Base-by-base conservation (phyloP, 2,113 vertebrate species). In the Galeopterus variegatus region DNA sequence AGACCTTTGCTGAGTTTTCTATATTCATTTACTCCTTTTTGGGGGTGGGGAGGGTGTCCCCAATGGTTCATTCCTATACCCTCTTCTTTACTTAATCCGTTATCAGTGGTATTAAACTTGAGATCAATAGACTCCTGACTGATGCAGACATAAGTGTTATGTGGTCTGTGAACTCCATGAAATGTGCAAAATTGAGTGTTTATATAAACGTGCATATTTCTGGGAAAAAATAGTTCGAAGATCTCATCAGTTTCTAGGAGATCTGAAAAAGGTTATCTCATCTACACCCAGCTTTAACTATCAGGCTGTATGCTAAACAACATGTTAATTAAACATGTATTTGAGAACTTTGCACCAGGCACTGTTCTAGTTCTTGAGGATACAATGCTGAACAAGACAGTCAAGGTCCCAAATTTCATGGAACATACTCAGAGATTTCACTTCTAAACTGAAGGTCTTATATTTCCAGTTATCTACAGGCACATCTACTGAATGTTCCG, bases 281-380 rank as follows among this genome's bases (percentile, higher is more conserved):
- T 70, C 60, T 31, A 85, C 6, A 87, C 36, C 7, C 45, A 82
- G 18, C 60, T 96, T 69, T 85, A 73, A 58, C 36, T 90, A 8
- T 92, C 82, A 36, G 31, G 56, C 13, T 82, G 10, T 87, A 45
- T 90, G 23, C 31, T 73, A 76, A 87, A 90, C 31, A 65, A 28
- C 58, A 41, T 6, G 31, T 41, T 54, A 88, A 45, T 80, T 73
- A 73, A 85, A 85, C 8, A 64, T 62, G 8, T 33, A 56, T 45
- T 69, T 72, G 52, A 67, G 65, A 92, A 60, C 65, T 88, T 90
- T 70, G 56, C 11, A 19, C 31, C 56, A 72, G 45, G 11, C 23
- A 79, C 56, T 88, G 9, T 92, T 94, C 3, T n/a, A 88, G 23
- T 89, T 96, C n/a, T 88, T 80, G 50, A 72, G 54, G 89, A 60